Conservation (phyloP, 2,888 invertebrate genomes). For the Dryobota labecula region DNA sequence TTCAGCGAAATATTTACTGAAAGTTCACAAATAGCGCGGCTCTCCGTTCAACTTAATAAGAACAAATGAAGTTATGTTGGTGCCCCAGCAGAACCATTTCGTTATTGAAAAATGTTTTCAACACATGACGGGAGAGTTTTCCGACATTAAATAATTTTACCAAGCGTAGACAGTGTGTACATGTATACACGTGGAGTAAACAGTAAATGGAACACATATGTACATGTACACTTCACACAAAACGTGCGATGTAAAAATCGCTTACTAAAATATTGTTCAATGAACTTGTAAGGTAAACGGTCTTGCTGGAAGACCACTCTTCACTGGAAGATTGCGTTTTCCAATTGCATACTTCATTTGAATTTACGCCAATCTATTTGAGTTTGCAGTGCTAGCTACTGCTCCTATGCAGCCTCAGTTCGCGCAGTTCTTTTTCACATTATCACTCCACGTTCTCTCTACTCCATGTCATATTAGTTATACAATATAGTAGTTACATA, state of each 20-base stretch:
- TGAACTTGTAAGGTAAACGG: background rate
- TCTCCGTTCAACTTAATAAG: slow-evolving; percentile 60
- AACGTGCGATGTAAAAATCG: no score
- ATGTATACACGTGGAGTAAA: slow-evolving; percentile 1
- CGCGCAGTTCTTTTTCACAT: background rate
- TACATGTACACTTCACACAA: no score
- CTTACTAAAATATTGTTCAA: background rate
- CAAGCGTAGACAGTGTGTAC: slow-evolving; percentile 29
- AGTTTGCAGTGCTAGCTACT: background rate
- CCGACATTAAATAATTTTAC: slow-evolving; percentile 59
- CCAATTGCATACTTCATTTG: background rate
- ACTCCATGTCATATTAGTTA: slow-evolving; percentile 13
- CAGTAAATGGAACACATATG: slow-evolving; percentile 31
- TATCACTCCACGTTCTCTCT: slow-evolving; percentile 1
- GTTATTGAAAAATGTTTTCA: slow-evolving; percentile 67
- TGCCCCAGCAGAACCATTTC: slow-evolving; percentile 53
- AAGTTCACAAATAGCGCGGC: slow-evolving; percentile 33
- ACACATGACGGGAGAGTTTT: slow-evolving; percentile 43
- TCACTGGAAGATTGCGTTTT: background rate
- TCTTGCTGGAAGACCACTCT: no score
- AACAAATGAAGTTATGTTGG: slow-evolving; percentile 62
- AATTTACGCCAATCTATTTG: background rate
- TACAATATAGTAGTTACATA: slow-evolving; percentile 29
- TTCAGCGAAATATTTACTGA: slow-evolving; percentile 29
- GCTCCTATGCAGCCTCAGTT: background rate